phyloP scores from a whole-genome alignment of 2,888 invertebrate genomes.

The Torymus tubicola region DNA sequence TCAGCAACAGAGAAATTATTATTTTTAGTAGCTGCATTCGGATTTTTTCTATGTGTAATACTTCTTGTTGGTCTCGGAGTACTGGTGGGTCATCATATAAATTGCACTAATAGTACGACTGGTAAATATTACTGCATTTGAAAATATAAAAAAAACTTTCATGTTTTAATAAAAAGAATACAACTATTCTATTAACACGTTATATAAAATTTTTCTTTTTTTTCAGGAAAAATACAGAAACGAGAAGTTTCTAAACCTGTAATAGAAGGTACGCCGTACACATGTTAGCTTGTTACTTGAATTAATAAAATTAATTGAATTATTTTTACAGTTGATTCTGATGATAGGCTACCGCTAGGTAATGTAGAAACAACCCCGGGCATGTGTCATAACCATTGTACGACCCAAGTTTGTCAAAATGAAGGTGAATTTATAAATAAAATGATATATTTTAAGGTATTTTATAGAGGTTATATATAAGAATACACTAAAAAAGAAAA shows the following conservation, averaged over 20 bases:
- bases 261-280: background rate
- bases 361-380: background rate
- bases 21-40: conserved; percentile 9
- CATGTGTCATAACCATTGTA: conserved; percentile 11
- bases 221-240: conserved; percentile 23
- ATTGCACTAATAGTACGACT: conserved; percentile 20
- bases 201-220: too few species aligned
- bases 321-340: conserved; percentile 4
- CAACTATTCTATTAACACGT: too few species aligned
- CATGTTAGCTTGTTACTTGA: background rate
- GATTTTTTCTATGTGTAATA: conserved; percentile 24
- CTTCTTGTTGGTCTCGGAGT: conserved; percentile 24
- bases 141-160: background rate
- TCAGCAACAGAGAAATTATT: conserved; percentile 22
- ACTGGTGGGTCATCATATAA: conserved; percentile 10
- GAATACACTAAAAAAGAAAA: too few species aligned
- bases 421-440: conserved; percentile 34
- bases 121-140: background rate
- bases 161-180: background rate
- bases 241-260: background rate
- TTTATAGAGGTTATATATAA: too few species aligned
- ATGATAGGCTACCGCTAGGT: background rate
- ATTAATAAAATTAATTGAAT: background rate
- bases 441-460: too few species aligned
- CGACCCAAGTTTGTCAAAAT: conserved; percentile 16